Evolutionary conservation across 2,797 vertebrate genomes (phyloP).

Genomic region (Coracias cyanogaster): DNA sequence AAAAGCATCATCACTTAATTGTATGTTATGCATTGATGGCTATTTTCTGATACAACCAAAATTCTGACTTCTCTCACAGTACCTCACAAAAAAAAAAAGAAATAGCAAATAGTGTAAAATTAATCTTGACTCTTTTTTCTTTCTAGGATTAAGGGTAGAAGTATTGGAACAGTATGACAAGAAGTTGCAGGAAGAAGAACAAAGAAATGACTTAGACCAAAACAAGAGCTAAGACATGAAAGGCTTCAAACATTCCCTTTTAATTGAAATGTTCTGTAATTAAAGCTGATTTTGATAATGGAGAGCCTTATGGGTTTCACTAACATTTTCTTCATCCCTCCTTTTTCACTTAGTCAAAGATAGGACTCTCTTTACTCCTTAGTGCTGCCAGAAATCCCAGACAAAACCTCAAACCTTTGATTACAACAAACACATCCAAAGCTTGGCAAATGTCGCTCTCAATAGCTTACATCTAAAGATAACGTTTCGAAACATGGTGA

Average conservation of each 20-base stretch:
- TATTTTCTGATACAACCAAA: not conserved
- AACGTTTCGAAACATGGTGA: not conserved
- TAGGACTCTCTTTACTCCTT: not conserved
- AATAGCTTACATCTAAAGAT: not conserved
- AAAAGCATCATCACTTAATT: not conserved
- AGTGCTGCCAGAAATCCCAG: not conserved
- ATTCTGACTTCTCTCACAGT: not conserved
- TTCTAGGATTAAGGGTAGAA: not conserved
- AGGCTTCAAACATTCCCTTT: not conserved
- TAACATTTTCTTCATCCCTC: not conserved
- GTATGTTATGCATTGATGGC: not conserved
- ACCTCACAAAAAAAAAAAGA: not conserved
- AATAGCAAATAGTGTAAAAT: not conserved
- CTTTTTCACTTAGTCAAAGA: not conserved
- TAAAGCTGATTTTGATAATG: conserved; percentile 22
- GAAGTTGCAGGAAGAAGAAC: not conserved
- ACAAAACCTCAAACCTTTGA: not conserved
- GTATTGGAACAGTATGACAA: not conserved
- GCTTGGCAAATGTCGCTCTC: not conserved
- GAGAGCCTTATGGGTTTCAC: not conserved
- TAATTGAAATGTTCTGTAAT: conserved; percentile 4
- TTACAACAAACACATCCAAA: not conserved
- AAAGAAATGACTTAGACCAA: not conserved
- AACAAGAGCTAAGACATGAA: not conserved
- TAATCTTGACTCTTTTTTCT: not conserved